Conservation (phyloP, 2,888 invertebrate species). For the Neoaliturus tenellus region DNA sequence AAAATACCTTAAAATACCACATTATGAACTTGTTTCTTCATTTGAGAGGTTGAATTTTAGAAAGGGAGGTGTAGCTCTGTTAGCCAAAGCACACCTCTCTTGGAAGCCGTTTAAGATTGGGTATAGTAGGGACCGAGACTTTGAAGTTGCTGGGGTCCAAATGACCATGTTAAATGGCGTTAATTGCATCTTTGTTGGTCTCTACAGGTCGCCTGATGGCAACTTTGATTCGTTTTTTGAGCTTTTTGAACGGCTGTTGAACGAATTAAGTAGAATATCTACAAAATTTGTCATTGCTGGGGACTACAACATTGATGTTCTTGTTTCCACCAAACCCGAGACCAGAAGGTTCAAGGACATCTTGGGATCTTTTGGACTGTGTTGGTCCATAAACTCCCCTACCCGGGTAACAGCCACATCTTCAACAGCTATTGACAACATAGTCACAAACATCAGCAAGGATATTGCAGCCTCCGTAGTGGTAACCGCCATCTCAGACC, state of each 20-base stretch:
- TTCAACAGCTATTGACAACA: too few relatives aligned
- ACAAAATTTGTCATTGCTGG: not conserved
- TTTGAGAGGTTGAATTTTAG: not conserved
- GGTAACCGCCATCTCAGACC: not conserved
- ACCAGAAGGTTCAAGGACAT: too few relatives aligned
- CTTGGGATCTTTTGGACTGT: too few relatives aligned
- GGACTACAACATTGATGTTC: too few relatives aligned
- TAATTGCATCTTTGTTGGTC: not conserved
- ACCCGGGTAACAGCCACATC: too few relatives aligned
- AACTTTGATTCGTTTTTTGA: not conserved
- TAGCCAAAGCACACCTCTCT: not conserved
- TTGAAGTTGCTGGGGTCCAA: not conserved
- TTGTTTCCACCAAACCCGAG: too few relatives aligned
- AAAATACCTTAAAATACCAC: not conserved
- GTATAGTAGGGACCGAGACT: not conserved
- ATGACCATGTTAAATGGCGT: not conserved
- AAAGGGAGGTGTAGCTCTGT: not conserved
- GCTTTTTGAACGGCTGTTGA: not conserved
- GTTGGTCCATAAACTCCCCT: too few relatives aligned
- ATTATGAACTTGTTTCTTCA: not conserved
- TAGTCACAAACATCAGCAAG: too few relatives aligned
- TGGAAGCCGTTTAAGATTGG: not conserved
- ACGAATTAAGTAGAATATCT: not conserved
- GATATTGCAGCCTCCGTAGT: not conserved
- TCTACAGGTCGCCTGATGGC: constrained; percentile 6